These are phyloP conservation scores for Latheticus oryzae DNA, from an alignment of 2,888 invertebrate genomes.

Conservation along the genomic window DNA sequence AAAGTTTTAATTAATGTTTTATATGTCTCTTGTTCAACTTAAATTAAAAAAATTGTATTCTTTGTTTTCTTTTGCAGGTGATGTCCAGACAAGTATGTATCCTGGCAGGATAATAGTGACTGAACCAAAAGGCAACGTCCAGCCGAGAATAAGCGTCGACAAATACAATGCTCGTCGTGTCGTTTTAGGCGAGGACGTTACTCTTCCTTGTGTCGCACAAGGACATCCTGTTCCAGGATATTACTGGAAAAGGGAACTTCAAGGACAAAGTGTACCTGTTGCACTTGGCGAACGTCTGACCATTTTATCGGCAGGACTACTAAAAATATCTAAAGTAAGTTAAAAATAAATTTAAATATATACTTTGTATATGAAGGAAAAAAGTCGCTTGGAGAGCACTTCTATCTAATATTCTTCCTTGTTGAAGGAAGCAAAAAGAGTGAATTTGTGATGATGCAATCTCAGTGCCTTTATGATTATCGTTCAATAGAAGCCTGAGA, in stretches of 20 bases:
- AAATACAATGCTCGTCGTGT: slow-evolving; percentile 76
- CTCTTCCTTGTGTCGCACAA: slow-evolving; percentile 82
- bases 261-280: slow-evolving; percentile 75
- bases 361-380: too few relatives aligned
- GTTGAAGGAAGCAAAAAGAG: slow-evolving; percentile 1
- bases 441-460: slow-evolving; percentile 15
- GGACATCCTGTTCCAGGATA: slow-evolving; percentile 85
- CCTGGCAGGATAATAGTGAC: slow-evolving; percentile 77
- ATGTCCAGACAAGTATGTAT: slow-evolving; percentile 70
- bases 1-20: too few relatives aligned
- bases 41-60: too few relatives aligned
- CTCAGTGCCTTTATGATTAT: slow-evolving; percentile 20
- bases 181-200: slow-evolving; percentile 78
- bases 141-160: slow-evolving; percentile 79
- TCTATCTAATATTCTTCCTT: too few relatives aligned
- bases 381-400: too few relatives aligned
- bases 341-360: slow-evolving; percentile 24
- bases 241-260: slow-evolving; percentile 83
- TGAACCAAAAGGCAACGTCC: slow-evolving; percentile 81
- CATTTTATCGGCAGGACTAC: slow-evolving; percentile 73
- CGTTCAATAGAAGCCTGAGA: slow-evolving; percentile 23
- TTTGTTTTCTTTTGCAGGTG: slow-evolving; percentile 64
- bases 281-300: slow-evolving; percentile 74
- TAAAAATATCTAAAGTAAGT: slow-evolving; percentile 73
- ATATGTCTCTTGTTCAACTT: too few relatives aligned